Base-by-base conservation (phyloP, 2,888 invertebrate species). In the Fragum fragum region DNA sequence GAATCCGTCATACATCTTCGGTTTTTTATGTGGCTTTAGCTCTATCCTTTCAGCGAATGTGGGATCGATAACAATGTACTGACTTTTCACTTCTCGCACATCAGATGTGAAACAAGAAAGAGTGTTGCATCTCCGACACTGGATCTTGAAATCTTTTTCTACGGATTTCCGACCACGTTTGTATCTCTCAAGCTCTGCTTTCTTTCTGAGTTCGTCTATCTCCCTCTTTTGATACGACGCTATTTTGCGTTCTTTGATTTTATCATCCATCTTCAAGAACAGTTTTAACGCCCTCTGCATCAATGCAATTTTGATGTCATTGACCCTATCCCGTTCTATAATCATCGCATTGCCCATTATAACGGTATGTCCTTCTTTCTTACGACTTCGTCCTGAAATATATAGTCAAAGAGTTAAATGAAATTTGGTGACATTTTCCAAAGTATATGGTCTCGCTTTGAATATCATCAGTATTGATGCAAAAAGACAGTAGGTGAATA, bases 331-430 rank as follows among this genome's bases (percentile, higher is more conserved):
- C 42, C 63, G 32, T 21, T 79, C 72, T 14, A 86, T 23, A 16
- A 68, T 55, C 47, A 74, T 72, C 36, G 73, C 79, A 52, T 68
- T 26, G 39, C 76, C 86, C 59, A 83, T 55, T 1, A 78, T 53
- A 26, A 83, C 39, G 21, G 70, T 72, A 9, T 55, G 74, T n/a
- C 81, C 86, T 18, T 76, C 78, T 36, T 79, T 70, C 53, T 81
- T 81, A 26, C 87, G 78, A 52, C 76, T 84, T 42, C 86, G 84
- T 53, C 87, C 87, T 87, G 69, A n/a, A 80, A 55, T 32, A 26
- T 14, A 63, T 63, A 36, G 32, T 5, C 2, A 53, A 7, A 23
- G 11, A 53, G n/a, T 53, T 2, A 2, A 26, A 7, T 21, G 14
- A n/a, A n/a, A n/a, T n/a, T n/a, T n/a, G n/a, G n/a, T n/a, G n/a